Base-by-base conservation (phyloP, 1,140 invertebrate genomes). In the Camponotus floridanus region DNA sequence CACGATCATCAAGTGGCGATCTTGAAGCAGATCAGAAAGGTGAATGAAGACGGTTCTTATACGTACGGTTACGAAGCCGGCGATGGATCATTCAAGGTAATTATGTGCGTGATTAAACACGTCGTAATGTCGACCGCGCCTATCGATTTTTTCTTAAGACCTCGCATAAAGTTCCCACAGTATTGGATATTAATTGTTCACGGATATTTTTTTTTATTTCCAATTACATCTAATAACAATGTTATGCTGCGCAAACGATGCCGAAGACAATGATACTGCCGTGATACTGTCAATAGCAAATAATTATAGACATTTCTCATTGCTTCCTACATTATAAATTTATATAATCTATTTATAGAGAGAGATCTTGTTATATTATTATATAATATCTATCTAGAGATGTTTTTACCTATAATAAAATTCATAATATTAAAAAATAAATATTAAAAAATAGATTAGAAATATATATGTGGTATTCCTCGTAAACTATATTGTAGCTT, bases 61-160 rank as follows among this genome's bases (percentile, higher is more conserved):
- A 98, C 97, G 0, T 98, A 97, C 85, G 98, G 98, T 0, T 98
- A 97, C 91, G 98, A 98, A 94, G 97, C 97, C 3, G 97, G 97
- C 68, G 98, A 98, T 93, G 98, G 97, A 26, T 97, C 97, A 0
- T 97, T 97, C 93, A 98, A 98, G 94, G 95, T 95, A 90, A 84
- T 87, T 83, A 48, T 5, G 45, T 70, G 59, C 21, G 42, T 76
- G 51, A 42, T 57, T 81, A 71, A 81, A 18, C 33, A 36, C 67
- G 21, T 67, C 83, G 85, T 83, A 86, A 81, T 78, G 64, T 73
- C 57, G 71, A 83, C 68, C 67, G 67, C 79, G 11, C 51, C 55
- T 81, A 13, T 59, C 36, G 39, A 15, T 9, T 76, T 74, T 83
- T 83, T 83, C 57, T 18, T 39, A 26, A 62, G 1, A 11, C 59